These are phyloP conservation scores for Anastrepha ludens DNA, from an alignment of 1,140 invertebrate species.

Conservation along the genomic window DNA sequence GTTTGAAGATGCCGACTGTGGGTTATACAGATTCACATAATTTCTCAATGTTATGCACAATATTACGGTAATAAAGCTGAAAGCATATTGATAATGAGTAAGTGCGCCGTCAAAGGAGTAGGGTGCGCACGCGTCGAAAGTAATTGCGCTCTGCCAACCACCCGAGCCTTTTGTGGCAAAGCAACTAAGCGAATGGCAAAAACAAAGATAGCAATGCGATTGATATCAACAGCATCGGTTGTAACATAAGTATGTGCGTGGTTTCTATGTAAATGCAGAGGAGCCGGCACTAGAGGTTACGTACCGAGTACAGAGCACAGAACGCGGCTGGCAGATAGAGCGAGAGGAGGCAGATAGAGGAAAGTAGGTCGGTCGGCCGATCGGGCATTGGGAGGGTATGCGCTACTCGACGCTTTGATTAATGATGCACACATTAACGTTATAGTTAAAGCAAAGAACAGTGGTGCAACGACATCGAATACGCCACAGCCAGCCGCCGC, in stretches of 20 bases:
- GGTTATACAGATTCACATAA: slow-evolving; percentile 2
- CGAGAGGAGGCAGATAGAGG: not conserved
- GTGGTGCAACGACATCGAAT: not conserved
- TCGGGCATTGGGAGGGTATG: not conserved
- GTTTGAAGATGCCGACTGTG: not conserved
- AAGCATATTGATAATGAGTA: slow-evolving; percentile 26
- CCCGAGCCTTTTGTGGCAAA: not conserved
- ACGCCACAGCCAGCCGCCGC: not conserved
- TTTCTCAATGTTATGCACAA: slow-evolving; percentile 28
- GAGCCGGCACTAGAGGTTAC: too few relatives aligned
- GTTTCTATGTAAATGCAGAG: too few relatives aligned
- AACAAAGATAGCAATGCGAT: not conserved
- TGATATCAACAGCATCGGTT: not conserved
- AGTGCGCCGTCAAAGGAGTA: not conserved
- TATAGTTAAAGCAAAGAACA: slow-evolving; percentile 18
- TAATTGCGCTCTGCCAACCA: slow-evolving; percentile 26
- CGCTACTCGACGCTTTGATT: slow-evolving; percentile 25
- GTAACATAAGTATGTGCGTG: not conserved
- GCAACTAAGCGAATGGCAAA: not conserved
- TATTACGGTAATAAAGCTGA: slow-evolving; percentile 41
- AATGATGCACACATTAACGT: slow-evolving; percentile 48
- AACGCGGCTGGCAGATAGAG: not conserved
- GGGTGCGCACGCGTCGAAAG: not conserved
- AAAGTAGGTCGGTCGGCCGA: not conserved
- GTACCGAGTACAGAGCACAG: not conserved